phyloP scores from a whole-genome alignment of 2,888 invertebrate genomes.

The Lathronympha strigana region DNA sequence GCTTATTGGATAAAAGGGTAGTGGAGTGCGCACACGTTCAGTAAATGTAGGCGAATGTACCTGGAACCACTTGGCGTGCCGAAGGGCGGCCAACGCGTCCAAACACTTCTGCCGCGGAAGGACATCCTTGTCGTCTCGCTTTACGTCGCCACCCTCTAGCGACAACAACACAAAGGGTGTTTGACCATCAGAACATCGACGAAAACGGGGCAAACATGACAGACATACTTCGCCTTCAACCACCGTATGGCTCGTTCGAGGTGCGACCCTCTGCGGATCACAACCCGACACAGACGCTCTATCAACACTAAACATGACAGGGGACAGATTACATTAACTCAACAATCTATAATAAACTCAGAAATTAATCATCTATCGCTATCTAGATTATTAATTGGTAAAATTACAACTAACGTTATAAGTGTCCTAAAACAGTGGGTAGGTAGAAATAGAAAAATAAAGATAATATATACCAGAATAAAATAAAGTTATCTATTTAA shows the following conservation, averaged over 20 bases:
- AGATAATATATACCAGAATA: slow-evolving; percentile 55
- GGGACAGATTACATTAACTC: slow-evolving; percentile 21
- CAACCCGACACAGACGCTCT: slow-evolving; percentile 41
- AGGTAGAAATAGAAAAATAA: slow-evolving; percentile 48
- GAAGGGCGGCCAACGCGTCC: slow-evolving; percentile 99
- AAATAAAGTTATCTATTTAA: slow-evolving; percentile 48
- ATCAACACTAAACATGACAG: slow-evolving; percentile 18
- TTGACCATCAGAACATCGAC: slow-evolving; percentile 87
- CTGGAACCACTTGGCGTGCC: slow-evolving; percentile 99
- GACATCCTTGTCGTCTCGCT: slow-evolving; percentile 94
- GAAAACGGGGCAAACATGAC: slow-evolving; percentile 81
- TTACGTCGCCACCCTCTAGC: slow-evolving; percentile 86
- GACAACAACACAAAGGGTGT: slow-evolving; percentile 88
- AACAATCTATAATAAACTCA: slow-evolving; percentile 1
- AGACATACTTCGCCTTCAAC: slow-evolving; percentile 44
- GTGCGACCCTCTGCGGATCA: slow-evolving; percentile 21
- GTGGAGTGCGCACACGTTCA: slow-evolving; percentile 73
- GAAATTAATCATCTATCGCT: slow-evolving; percentile 12
- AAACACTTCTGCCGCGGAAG: slow-evolving; percentile 99
- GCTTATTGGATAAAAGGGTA: slow-evolving; percentile 40
- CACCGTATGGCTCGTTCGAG: slow-evolving; percentile 39
- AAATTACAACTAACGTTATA: slow-evolving; percentile 19
- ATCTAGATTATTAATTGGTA: slow-evolving; percentile 22
- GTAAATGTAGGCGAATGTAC: slow-evolving; percentile 86
- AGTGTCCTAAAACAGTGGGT: slow-evolving; percentile 28